Percentiles rank a stretch among this genome's conserved stretches.
These are phyloP conservation scores for Colaptes auratus DNA, from an alignment of 2,113 vertebrate species.

Conservation along the genomic window DNA sequence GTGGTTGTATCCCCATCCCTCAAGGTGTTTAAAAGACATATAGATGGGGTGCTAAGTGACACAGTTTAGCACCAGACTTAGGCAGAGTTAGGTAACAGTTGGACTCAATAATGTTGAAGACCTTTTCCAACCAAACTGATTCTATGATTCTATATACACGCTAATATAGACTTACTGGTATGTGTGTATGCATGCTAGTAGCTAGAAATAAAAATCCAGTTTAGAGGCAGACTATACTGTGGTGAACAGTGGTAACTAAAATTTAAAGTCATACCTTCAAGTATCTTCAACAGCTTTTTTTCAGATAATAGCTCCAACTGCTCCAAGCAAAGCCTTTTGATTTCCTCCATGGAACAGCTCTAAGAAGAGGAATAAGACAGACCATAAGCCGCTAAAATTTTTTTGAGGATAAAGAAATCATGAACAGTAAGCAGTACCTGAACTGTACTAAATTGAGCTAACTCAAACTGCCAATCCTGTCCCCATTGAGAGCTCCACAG, in stretches of 20 bases:
- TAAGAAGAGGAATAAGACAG: constrained; percentile 65
- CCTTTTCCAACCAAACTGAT: no score
- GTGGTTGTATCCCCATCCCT: no score
- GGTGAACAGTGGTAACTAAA: neutral
- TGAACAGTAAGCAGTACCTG: neutral
- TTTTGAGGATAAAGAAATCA: constrained; percentile 23
- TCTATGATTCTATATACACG: no score
- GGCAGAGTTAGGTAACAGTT: no score
- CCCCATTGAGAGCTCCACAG: neutral
- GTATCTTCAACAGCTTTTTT: constrained; percentile 88
- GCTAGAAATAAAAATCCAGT: neutral
- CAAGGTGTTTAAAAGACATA: no score
- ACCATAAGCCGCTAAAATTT: constrained; percentile 7
- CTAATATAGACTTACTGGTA: neutral
- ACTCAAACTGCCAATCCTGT: neutral
- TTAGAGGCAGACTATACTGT: neutral
- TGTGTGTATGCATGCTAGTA: neutral
- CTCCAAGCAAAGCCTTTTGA: constrained; percentile 91
- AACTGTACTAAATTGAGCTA: neutral
- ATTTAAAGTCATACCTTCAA: constrained; percentile 84
- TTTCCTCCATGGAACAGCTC: constrained; percentile 89
- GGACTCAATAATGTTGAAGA: no score
- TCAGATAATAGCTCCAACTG: constrained; percentile 90
- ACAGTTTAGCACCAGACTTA: no score
- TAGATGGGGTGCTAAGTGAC: no score